A percentile compares a stretch with the other conserved stretches of the same genome.
Conservation (phyloP, 2,797 vertebrate species). For the Chromobotia macracanthus region DNA sequence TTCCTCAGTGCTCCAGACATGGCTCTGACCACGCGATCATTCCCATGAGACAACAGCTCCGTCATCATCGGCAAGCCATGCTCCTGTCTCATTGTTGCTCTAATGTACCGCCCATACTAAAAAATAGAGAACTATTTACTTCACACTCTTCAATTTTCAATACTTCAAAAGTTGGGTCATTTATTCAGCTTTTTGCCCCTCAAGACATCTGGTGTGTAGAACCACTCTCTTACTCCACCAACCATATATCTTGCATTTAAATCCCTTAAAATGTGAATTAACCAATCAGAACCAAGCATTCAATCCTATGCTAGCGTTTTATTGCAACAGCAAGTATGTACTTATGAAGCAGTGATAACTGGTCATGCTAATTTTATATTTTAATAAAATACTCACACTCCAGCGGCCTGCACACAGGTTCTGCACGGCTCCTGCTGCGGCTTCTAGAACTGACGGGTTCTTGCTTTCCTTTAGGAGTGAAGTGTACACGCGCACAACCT, state of each 20-base stretch:
- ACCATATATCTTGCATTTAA: too few species aligned
- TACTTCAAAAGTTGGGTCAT: too few species aligned
- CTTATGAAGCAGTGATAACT: background rate
- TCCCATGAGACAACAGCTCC: slow-evolving; percentile 84
- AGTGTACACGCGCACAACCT: slow-evolving; percentile 92
- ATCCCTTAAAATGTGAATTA: too few species aligned
- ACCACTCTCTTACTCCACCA: too few species aligned
- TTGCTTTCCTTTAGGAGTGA: slow-evolving; percentile 90
- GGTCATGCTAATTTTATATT: background rate
- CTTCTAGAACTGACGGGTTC: slow-evolving; percentile 90
- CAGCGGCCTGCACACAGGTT: slow-evolving; percentile 94
- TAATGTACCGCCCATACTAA: slow-evolving; percentile 91
- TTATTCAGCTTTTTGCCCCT: too few species aligned
- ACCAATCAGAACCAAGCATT: too few species aligned
- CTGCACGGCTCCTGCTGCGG: slow-evolving; percentile 92
- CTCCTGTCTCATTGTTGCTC: slow-evolving; percentile 87
- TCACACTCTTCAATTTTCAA: too few species aligned
- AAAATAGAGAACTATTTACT: slow-evolving; percentile 11
- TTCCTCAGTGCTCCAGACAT: slow-evolving; percentile 93
- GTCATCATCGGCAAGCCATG: slow-evolving; percentile 90
- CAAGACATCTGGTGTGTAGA: too few species aligned
- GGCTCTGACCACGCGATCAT: slow-evolving; percentile 91
- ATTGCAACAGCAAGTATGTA: background rate
- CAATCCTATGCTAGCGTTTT: background rate
- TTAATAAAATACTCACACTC: slow-evolving; percentile 80